Base-by-base conservation (phyloP, 2,888 invertebrate genomes). In the Blastobasis lacticolella region DNA sequence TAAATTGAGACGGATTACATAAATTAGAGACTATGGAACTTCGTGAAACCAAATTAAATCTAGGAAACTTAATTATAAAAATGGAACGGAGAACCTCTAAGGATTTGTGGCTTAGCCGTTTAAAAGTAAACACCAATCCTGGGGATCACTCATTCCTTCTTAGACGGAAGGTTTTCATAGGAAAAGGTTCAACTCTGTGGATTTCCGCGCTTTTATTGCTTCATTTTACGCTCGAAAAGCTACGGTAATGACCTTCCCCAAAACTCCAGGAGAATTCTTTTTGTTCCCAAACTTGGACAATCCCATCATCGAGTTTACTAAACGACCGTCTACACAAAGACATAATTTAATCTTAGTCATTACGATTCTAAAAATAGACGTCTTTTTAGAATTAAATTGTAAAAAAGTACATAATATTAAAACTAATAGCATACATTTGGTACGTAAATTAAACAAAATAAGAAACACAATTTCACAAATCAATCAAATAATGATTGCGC, bases 171-270 rank as follows among this genome's bases (percentile, higher is more conserved):
- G 6, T 37, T 43, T 2, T 10, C 37, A 37, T 10, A 37, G 4
- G 2, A 6, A 9, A 37, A 4, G n/a, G 7, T 23, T 23, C 23
- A 23, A 23, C 23, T 23, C 23, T n/a, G 9, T 37, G 51, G n/a
- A 10, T 44, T 46, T 5, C 10, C 5, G 4, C 7, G 9, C 36
- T 10, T 62, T 68, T 66, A 68, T 67, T 65, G 64, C 67, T 65
- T 69, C 59, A 70, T 70, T 70, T 69, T 67, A 63, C 67, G 70
- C 64, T 60, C 52, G 57, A 60, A 58, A 57, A 51, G 57, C 50
- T 49, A 41, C 60, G 51, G 63, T 68, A 70, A 70, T 70, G 65
- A 68, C 63, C 66, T 64, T 55, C 56, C 61, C 57, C 51, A 10
- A 43, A 60, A 68, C 62, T 56, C 66, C 61, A 56, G 52, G 50